A percentile compares a stretch with the other conserved stretches of the same genome.
These are phyloP conservation scores for Cromileptes altivelis DNA, from an alignment of 2,113 vertebrate genomes.

Conservation along the genomic window DNA sequence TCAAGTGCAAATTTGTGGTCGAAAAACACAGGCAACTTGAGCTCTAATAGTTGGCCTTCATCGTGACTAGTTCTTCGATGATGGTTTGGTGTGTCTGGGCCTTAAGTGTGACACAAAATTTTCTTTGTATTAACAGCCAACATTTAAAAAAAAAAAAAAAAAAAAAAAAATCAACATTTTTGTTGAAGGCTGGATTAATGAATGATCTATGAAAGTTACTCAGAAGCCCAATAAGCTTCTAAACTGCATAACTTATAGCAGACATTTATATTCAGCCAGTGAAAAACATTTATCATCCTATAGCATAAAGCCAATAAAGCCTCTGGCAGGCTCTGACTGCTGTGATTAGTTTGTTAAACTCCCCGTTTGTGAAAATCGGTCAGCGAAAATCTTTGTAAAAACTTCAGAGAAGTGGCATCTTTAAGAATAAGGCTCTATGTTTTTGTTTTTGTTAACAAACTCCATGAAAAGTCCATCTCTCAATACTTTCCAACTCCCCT, in stretches of 20 bases:
- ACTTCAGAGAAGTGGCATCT: neutral
- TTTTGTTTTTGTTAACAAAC: neutral
- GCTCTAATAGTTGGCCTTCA: too few species aligned
- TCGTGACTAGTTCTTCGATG: too few species aligned
- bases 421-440: neutral
- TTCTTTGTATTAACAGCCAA: neutral
- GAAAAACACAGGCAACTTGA: too few species aligned
- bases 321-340: slow-evolving; percentile 23
- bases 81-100: too few species aligned
- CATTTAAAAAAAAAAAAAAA: neutral
- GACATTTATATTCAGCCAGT: slow-evolving; percentile 16
- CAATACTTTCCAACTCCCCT: neutral
- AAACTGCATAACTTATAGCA: neutral
- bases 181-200: slow-evolving; percentile 2
- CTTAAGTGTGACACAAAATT: neutral
- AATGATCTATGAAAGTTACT: neutral
- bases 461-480: neutral
- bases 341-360: slow-evolving; percentile 19
- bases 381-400: neutral
- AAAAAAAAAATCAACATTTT: neutral
- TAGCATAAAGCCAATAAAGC: slow-evolving; percentile 12
- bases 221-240: neutral
- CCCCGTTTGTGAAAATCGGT: slow-evolving; percentile 1
- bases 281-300: slow-evolving; percentile 18
- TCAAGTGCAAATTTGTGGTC: too few species aligned